Base-by-base conservation (phyloP, 2,888 invertebrate genomes). In the Piscicola geometra region DNA sequence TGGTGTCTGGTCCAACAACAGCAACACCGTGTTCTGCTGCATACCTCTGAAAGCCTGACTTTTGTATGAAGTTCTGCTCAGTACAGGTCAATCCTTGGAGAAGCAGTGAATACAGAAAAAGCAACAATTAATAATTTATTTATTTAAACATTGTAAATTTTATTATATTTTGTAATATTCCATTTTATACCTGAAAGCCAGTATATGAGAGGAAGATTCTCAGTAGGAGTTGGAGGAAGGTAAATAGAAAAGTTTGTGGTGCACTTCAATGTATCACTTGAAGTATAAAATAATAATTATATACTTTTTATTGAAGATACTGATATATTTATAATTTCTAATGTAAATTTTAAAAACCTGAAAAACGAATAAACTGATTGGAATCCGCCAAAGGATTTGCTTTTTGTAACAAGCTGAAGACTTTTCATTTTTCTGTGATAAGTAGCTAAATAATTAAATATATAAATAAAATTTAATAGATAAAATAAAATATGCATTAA, bases 1-100 rank as follows among this genome's bases (percentile, higher is more conserved):
- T 97, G 0, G 98, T 99, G 83, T 99, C 99, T 0, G 98, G 96
- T 77, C 91, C 92, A 1, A 99, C 92, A 74, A 99, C 89, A 78
- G 94, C 90, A 1, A 99, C 86, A 0, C 92, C 92, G 83, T 92
- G 89, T 82, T 93, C 89, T 2, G 94, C 89, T 2, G 98, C 98
- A 86, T 91, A 90, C 87, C 89, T 89, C 87, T 99, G 99, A 78
- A 93, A 92, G n/a, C 96, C 97, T 68, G 94, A 90, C 87, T 99
- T 99, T 72, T 92, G 90, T 79, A 96, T 91, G 83, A 98, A 96
- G 87, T 99, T 99, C 82, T 93, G 91, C 85, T 99, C 97, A 18
- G 90, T 93, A 85, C 98, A 98, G 0, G 92, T 92, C 41, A 98
- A 87, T 0, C 97, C 83, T 66, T 25, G 33, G 33, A 70, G 32